These are phyloP conservation scores for Peromyscus californicus DNA, from an alignment of 2,113 vertebrate species.

Conservation along the genomic window DNA sequence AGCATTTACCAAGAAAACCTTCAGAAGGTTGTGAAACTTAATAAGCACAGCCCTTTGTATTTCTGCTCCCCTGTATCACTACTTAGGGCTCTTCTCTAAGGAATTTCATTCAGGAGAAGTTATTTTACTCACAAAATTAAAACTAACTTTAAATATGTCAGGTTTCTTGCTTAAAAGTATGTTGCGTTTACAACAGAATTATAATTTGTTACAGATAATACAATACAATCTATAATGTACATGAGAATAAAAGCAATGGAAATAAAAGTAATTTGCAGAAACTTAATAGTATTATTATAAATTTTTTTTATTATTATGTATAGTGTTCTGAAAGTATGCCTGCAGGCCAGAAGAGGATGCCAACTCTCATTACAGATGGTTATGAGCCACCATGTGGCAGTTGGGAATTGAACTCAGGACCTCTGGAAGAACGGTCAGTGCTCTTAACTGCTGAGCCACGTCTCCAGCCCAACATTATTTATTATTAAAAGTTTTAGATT, in stretches of 20 bases:
- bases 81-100: not conserved
- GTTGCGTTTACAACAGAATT: slow-evolving; percentile 4
- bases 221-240: not conserved
- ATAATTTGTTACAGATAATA: not conserved
- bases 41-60: not conserved
- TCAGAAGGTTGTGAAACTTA: not conserved
- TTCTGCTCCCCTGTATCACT: not conserved
- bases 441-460: no score
- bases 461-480: not conserved
- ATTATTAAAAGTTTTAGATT: not conserved
- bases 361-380: no score
- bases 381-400: no score
- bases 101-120: not conserved
- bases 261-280: slow-evolving; percentile 16
- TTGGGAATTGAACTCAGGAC: no score
- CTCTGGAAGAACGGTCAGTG: no score
- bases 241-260: not conserved
- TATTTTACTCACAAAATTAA: not conserved
- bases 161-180: slow-evolving; percentile 18
- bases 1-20: not conserved
- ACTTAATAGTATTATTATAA: not conserved
- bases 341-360: no score
- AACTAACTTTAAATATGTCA: not conserved
- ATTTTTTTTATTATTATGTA: no score
- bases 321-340: no score